phyloP scores from a whole-genome alignment of 2,797 vertebrate genomes.

The Myotis findleyi region DNA sequence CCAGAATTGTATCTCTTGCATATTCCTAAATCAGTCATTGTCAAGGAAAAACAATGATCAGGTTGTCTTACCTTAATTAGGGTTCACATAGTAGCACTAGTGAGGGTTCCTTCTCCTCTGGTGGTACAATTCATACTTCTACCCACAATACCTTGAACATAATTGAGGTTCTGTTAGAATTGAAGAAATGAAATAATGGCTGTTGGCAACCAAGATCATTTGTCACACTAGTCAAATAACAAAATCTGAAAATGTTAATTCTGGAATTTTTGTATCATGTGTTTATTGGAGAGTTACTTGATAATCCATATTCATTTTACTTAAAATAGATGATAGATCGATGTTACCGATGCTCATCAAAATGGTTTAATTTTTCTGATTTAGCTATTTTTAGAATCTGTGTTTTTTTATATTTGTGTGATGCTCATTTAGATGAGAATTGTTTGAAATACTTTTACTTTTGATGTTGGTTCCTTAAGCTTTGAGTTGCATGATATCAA shows the following conservation, averaged over 20 bases:
- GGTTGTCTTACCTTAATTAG: not conserved
- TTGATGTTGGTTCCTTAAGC: not conserved
- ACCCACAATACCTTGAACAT: slow-evolving; percentile 21
- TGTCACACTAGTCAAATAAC: slow-evolving; percentile 1
- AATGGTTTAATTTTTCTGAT: not conserved
- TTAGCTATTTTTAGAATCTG: not conserved
- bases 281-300: not conserved
- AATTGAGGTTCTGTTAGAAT: slow-evolving; percentile 47
- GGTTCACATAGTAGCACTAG: not conserved
- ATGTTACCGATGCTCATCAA: not conserved
- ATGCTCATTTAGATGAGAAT: slow-evolving; percentile 6
- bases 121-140: not conserved
- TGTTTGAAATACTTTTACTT: not conserved
- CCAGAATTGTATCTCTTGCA: not conserved
- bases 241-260: not conserved
- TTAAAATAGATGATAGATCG: not conserved
- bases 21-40: not conserved
- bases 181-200: slow-evolving; percentile 1
- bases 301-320: not conserved
- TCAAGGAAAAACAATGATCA: not conserved
- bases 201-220: not conserved
- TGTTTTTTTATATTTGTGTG: not conserved
- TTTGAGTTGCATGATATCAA: not conserved
- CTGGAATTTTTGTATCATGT: slow-evolving; percentile 21
- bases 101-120: not conserved